Evolutionary conservation across 1,140 invertebrate genomes (phyloP).

Genomic region (Drosophila burlai): DNA sequence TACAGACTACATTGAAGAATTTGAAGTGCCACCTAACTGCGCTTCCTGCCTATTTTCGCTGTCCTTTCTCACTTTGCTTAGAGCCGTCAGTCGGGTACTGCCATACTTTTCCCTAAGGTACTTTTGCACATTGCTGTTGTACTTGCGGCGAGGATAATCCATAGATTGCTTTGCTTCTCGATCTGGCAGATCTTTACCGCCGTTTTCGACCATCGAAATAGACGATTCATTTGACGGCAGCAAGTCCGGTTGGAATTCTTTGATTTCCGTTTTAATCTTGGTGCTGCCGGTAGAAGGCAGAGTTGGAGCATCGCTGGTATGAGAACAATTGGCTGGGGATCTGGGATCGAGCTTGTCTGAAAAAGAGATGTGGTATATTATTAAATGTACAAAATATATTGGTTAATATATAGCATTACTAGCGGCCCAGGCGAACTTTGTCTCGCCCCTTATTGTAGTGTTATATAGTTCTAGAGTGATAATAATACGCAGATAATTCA

Average conservation of each 20-base stretch:
- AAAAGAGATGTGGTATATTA: neutral
- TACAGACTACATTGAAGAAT: neutral
- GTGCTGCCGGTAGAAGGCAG: constrained; percentile 3
- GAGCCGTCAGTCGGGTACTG: constrained; percentile 12
- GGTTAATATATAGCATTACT: too few species aligned
- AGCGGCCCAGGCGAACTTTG: too few species aligned
- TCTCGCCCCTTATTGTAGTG: too few species aligned
- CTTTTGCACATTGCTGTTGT: constrained; percentile 66
- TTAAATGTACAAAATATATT: too few species aligned
- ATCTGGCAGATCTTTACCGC: neutral
- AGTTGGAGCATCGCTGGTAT: neutral
- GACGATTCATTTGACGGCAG: constrained; percentile 39
- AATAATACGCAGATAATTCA: too few species aligned
- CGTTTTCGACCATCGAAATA: neutral
- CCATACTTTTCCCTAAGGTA: constrained; percentile 64
- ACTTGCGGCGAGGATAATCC: constrained; percentile 56
- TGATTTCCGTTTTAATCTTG: constrained; percentile 4
- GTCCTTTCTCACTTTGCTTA: neutral
- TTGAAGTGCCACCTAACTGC: neutral
- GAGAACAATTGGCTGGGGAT: constrained; percentile 15
- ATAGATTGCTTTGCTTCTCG: constrained; percentile 4
- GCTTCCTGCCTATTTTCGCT: neutral
- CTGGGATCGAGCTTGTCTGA: constrained; percentile 53
- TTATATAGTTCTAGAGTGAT: too few species aligned
- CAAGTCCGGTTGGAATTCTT: constrained; percentile 58